Base-by-base conservation (phyloP, 2,797 vertebrate genomes). In the Phataginus tricuspis region DNA sequence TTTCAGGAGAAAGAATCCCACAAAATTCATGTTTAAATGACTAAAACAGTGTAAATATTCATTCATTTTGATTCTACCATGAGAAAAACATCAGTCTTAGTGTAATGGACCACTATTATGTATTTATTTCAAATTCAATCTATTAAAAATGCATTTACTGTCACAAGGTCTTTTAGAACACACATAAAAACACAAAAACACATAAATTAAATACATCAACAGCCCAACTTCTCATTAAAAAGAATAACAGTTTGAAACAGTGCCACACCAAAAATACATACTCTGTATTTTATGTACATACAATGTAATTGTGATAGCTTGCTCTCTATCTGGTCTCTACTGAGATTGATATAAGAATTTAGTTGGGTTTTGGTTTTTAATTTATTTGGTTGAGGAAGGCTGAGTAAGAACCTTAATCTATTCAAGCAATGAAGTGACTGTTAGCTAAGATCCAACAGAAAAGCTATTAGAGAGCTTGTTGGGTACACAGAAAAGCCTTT, bases 101-200 rank as follows among this genome's bases (percentile, higher is more conserved):
- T 82, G 49, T 85, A 97, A 94, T 82, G 75, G 96, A 74, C 69
- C 53, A 86, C 39, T 77, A 93, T 95, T 96, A 93, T 77, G 96
- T 95, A 96, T 97, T 97, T 96, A 97, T 96, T 95, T 97, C 61
- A 77, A 94, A 77, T 91, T 31, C 23, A 83, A 82, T 79, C 96
- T 93, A 94, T 96, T 96, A 95, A 96, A 94, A 97, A 90, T 66
- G 25, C 9, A 74, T 27, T 90, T 71, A 91, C 83, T 96, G 75
- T 53, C 93, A 95, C 16, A 90, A 95, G 66, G 75, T 61, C 83
- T 94, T 84, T 95, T 57, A 90, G 83, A 91, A 72, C n/a, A 78
- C 34, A 86, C n/a, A 86, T 64, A 84, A 91, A 93, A 79, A 82
- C 53, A 94, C 51, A 96, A 92, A 96, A 96, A 37, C 80, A 91